phyloP scores from a whole-genome alignment of 2,888 invertebrate genomes.

The Lydus trimaculatus region DNA sequence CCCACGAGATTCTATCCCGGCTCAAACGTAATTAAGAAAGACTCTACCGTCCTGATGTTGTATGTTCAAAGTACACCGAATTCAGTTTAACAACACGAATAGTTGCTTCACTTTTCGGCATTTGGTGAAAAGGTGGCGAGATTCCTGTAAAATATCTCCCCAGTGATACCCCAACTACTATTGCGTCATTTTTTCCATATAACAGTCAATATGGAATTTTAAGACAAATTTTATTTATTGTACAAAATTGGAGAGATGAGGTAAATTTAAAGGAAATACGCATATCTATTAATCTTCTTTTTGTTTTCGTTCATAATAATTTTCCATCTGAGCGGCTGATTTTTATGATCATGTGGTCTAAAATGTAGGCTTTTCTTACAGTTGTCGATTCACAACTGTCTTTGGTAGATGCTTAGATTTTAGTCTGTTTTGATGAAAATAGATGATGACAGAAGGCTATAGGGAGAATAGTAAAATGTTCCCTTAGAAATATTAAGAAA shows the following conservation, averaged over 20 bases:
- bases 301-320: neutral
- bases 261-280: neutral
- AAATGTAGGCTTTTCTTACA: neutral
- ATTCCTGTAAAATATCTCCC: no score
- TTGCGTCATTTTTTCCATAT: no score
- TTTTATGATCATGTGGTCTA: neutral
- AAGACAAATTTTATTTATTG: neutral
- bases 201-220: neutral
- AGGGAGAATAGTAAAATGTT: neutral
- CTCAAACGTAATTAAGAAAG: constrained; percentile 26
- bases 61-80: neutral
- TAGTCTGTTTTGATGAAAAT: neutral
- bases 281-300: neutral
- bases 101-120: constrained; percentile 10
- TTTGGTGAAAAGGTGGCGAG: constrained; percentile 5
- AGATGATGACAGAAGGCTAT: neutral
- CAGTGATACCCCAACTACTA: no score
- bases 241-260: neutral
- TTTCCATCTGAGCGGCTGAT: neutral
- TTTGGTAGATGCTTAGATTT: constrained; percentile 12
- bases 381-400: constrained; percentile 3
- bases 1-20: constrained; percentile 16
- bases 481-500: neutral
- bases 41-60: constrained; percentile 13
- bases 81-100: neutral